phyloP scores from a whole-genome alignment of 2,888 invertebrate genomes.

The Volucella zonaria region DNA sequence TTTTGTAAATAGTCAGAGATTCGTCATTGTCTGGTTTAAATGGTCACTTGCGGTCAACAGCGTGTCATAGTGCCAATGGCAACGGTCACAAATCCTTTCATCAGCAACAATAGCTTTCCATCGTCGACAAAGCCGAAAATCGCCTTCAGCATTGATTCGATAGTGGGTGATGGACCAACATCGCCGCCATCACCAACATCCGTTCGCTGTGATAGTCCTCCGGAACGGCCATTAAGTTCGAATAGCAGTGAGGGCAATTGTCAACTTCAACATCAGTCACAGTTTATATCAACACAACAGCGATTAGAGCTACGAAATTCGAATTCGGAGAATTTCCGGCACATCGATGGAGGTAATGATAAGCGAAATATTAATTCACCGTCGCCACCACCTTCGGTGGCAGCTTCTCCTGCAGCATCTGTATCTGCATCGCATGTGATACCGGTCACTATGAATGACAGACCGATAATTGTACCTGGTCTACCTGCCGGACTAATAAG shows the following conservation, averaged over 20 bases:
- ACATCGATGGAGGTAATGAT: slow-evolving; percentile 48
- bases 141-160: slow-evolving; percentile 97
- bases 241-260: slow-evolving; percentile 63
- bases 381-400: slow-evolving; percentile 54
- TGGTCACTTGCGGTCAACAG: slow-evolving; percentile 82
- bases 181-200: slow-evolving; percentile 74
- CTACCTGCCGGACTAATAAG: slow-evolving; percentile 80
- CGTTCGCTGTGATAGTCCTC: slow-evolving; percentile 77
- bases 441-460: slow-evolving; percentile 80
- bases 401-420: slow-evolving; percentile 80
- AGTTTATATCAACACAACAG: slow-evolving; percentile 65
- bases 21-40: slow-evolving; percentile 75
- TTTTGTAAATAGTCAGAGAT: slow-evolving; percentile 14
- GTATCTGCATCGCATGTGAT: slow-evolving; percentile 76
- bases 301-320: slow-evolving; percentile 77
- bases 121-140: slow-evolving; percentile 91
- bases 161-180: slow-evolving; percentile 86
- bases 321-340: slow-evolving; percentile 69
- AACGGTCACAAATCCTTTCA: slow-evolving; percentile 84
- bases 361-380: slow-evolving; percentile 57
- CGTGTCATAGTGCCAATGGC: slow-evolving; percentile 93
- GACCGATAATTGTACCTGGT: slow-evolving; percentile 77
- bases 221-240: slow-evolving; percentile 70
- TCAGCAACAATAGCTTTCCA: slow-evolving; percentile 69
- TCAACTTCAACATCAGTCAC: slow-evolving; percentile 51